Conservation (phyloP, 2,888 invertebrate species). For the Creontiades dilutus region DNA sequence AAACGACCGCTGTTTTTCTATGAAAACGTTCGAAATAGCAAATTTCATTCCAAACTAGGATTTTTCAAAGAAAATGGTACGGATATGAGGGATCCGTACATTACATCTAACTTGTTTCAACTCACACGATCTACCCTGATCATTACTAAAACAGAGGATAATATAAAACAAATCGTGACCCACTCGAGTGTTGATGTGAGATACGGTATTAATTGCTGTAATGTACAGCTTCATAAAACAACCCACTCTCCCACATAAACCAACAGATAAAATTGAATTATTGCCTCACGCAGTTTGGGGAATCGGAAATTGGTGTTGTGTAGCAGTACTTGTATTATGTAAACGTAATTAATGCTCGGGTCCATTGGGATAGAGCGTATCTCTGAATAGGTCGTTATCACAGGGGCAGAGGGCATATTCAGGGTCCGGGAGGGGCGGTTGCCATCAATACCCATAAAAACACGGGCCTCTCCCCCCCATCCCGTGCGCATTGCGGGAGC, state of each 20-base stretch:
- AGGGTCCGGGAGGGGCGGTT: conserved; percentile 12
- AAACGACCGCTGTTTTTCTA: no score
- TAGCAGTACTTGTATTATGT: conserved; percentile 34
- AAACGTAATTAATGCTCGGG: conserved; percentile 39
- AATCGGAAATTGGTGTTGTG: conserved; percentile 11
- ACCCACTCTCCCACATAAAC: background rate
- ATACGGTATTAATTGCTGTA: conserved; percentile 3
- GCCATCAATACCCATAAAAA: conserved; percentile 51
- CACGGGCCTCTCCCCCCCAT: conserved; percentile 21
- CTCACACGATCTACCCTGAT: no score
- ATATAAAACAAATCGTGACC: no score
- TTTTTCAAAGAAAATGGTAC: no score
- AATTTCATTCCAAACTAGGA: no score
- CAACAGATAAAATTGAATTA: conserved; percentile 19
- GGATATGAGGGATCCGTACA: no score
- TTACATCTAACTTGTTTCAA: no score
- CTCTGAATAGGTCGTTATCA: conserved; percentile 55
- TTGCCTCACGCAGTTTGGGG: conserved; percentile 20
- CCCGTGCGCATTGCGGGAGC: conserved; percentile 35
- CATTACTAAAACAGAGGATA: no score
- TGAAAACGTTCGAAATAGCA: no score
- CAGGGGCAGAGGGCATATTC: conserved; percentile 16
- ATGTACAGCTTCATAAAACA: background rate
- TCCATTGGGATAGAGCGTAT: conserved; percentile 22
- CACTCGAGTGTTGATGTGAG: background rate